Evolutionary conservation across 2,888 invertebrate species (phyloP), one percentile per base, ranked within the genome.

Genomic region (Hydropsyche betteni): DNA sequence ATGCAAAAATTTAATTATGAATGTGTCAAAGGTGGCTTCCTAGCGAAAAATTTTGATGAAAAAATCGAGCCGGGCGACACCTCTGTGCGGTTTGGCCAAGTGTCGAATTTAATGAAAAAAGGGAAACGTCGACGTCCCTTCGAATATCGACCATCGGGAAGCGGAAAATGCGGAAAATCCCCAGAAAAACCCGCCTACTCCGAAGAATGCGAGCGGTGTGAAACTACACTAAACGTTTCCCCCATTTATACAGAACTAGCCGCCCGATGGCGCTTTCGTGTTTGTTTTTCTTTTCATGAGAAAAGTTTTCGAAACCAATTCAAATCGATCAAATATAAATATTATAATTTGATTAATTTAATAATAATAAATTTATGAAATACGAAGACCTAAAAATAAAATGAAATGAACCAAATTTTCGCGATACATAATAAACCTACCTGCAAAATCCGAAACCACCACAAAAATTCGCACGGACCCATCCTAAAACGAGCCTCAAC

Each of bases 31-130:
- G 64, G 64, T 36, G 10, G 6, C 8, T 64, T 64, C 4, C 61
- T 61, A 10, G 34, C 10, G 12, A 72, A 72, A 72, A 72, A 24
- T n/a, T 33, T 71, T 55, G 16, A 38, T 24, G 61, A 12, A 24
- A 44, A 12, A 72, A 72, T 16, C 12, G 50, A 36, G 55, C n/a
- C 34, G 61, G 68, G 50, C 74, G 78, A 61, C 78, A 76, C 75
- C 78, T 78, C 72, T 64, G 12, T 71, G 76, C 71, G 75, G 55
- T 53, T 73, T 75, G 50, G 52, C 64, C 36, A 78, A 78, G 75
- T 76, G 76, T 78, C 76, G 74, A 76, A 70, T 33, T 68, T 69
- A 74, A 76, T 70, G 74, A 75, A 55, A 74, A 76, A 76, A 76
- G 68, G 36, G 52, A 61, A 34, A 51, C 14, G 53, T 10, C 58